Conservation (phyloP, 2,797 vertebrate genomes). For the Lagorchestes hirsutus region DNA sequence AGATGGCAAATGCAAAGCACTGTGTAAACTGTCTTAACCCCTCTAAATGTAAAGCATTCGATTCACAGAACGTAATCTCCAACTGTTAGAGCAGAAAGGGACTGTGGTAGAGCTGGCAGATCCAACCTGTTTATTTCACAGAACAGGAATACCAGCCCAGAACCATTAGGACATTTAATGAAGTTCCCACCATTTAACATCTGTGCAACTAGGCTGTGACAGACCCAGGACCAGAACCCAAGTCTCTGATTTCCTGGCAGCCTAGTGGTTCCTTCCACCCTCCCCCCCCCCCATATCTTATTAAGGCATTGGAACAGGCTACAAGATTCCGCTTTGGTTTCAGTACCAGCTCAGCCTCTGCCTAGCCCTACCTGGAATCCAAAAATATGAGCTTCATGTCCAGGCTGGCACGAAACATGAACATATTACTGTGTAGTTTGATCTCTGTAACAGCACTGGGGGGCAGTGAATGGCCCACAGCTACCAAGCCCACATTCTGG, state of each 20-base stretch:
- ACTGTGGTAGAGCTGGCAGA: not conserved
- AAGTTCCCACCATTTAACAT: not conserved
- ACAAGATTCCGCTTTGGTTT: not conserved
- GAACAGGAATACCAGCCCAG: not conserved
- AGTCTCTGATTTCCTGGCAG: not conserved
- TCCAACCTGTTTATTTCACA: not conserved
- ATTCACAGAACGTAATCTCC: not conserved
- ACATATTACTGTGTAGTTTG: constrained; percentile 99
- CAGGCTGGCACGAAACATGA: constrained; percentile 98
- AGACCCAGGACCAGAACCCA: not conserved
- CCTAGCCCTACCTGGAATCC: constrained; percentile 93
- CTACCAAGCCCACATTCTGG: constrained; percentile 98
- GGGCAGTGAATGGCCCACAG: constrained; percentile 97
- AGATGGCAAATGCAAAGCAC: not conserved
- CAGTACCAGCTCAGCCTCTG: not conserved
- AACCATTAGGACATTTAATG: not conserved
- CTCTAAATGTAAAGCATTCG: not conserved
- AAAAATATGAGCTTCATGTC: constrained; percentile 99
- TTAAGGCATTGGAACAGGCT: not conserved
- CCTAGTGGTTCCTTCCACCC: not conserved
- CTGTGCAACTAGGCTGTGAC: not conserved
- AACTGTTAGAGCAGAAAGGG: not conserved
- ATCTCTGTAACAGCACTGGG: constrained; percentile 98
- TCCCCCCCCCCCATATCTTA: not conserved
- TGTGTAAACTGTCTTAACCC: not conserved